Base-by-base conservation (phyloP, 2,888 invertebrate species). In the Operophtera brumata region DNA sequence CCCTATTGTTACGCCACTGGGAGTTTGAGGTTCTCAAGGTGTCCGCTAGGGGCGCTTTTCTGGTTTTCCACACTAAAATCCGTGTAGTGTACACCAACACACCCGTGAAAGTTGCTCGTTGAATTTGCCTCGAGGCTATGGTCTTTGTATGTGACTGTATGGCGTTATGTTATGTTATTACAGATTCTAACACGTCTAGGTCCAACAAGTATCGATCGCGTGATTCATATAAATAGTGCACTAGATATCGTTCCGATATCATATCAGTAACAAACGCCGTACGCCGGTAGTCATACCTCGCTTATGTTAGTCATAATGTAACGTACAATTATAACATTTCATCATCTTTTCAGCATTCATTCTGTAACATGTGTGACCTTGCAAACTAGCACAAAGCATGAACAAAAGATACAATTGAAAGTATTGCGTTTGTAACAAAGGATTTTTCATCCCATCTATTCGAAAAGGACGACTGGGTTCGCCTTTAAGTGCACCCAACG, bases 291-390 rank as follows among this genome's bases (percentile, higher is more conserved):
- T 20, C 26, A 14, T 35, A 12, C 28, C n/a, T 5, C 6, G 11
- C 4, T 8, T 36, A 13, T 8, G 32, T 50, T 32, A 52, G 37
- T 28, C 36, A 36, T 35, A 30, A 6, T 37, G 34, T 34, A 47
- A 53, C n/a, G 6, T 10, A 25, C 14, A 7, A 37, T 26, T 35
- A 26, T 45, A 46, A 11, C 7, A 47, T 54, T 43, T 50, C 43
- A 20, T 44, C 11, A 39, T 25, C 12, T 28, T 54, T 53, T 30
- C 30, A 11, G 13, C 26, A 42, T 10, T 41, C 12, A 36, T 7
- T 13, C 11, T 6, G 11, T 13, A 39, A 40, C 49, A 50, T 39
- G 37, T 47, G 37, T 47, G 43, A 34, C 53, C 43, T 54, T 47
- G 43, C 10, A 13, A n/a, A n/a, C n/a, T n/a, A n/a, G n/a, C n/a